Base-by-base conservation (phyloP, 2,888 invertebrate species). In the Coronaproctus castanopsis region DNA sequence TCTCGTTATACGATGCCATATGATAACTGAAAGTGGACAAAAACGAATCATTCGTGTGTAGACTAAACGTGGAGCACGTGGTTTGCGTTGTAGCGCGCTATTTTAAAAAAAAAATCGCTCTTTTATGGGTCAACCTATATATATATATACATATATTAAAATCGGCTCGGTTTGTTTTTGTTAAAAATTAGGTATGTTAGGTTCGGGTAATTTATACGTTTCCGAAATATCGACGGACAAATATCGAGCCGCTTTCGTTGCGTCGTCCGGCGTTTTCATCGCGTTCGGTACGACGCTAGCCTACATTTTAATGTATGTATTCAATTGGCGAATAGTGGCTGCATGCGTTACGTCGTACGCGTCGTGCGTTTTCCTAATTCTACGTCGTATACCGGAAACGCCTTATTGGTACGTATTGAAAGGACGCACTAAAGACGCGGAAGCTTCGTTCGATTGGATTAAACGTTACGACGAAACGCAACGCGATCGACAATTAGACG, bases 351-450 rank as follows among this genome's bases (percentile, higher is more conserved):
- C 78, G 24, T 63, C 75, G 1, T 63, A 74, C 0, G 70, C 79
- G 52, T 77, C 79, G 0, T 64, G 77, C 2, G 62, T 72, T 20
- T 78, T 76, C 61, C 72, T 76, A 51, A 49, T 73, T 0, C 68
- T 73, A 0, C 78, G 78, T 65, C 61, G 78, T 76, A 75, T 80
- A 70, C 80, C 80, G 0, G 80, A 80, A 65, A 78, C 80, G 0
- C 80, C 80, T 1, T 79, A 80, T 64, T 80, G 76, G 65, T 71
- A 80, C 54, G 67, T 81, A 24, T 77, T 77, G 67, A 74, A 74
- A 60, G 75, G 74, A 1, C 71, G 74, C 48, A 65, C 73, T 5
- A 73, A 71, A 1, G 73, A 73, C 0, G 65, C 66, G 8, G 60
- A 55, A 19, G 64, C 62, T 54, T 58, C 63, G 3, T 51, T 65